phyloP scores from a whole-genome alignment of 2,113 vertebrate species.

The Ameiurus melas region DNA sequence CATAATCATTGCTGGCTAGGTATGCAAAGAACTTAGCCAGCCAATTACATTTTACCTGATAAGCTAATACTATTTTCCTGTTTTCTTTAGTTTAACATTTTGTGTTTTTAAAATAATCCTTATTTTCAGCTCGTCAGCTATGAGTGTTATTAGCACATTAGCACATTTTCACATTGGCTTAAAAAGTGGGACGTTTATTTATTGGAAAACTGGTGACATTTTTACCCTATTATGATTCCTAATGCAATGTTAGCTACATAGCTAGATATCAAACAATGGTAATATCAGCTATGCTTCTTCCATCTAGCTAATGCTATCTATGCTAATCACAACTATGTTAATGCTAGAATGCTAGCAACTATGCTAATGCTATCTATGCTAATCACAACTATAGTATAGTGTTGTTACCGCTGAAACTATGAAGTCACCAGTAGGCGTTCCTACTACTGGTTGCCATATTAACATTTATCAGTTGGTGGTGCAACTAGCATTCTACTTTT shows the following conservation, averaged over 20 bases:
- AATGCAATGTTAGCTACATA: not conserved
- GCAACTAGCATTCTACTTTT: no score
- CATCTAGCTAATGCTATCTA: not conserved
- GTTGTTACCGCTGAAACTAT: no score
- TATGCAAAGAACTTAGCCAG: not conserved
- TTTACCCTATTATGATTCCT: not conserved
- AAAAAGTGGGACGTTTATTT: not conserved
- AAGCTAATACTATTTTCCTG: not conserved
- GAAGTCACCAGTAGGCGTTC: no score
- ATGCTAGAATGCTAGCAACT: no score
- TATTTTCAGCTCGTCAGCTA: not conserved
- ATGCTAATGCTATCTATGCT: not conserved
- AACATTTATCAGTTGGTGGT: no score
- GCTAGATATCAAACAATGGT: not conserved
- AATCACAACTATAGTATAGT: not conserved
- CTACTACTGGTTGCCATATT: no score
- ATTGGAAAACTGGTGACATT: not conserved
- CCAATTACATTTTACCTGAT: not conserved
- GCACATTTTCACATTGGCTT: no score
- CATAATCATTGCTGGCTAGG: not conserved
- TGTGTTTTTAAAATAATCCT: not conserved
- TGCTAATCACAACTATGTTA: not conserved
- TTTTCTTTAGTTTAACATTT: not conserved
- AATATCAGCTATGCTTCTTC: not conserved
- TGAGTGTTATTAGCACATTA: not conserved